These are phyloP conservation scores for Lophotis ruficrista DNA, from an alignment of 2,113 vertebrate species.

Conservation along the genomic window DNA sequence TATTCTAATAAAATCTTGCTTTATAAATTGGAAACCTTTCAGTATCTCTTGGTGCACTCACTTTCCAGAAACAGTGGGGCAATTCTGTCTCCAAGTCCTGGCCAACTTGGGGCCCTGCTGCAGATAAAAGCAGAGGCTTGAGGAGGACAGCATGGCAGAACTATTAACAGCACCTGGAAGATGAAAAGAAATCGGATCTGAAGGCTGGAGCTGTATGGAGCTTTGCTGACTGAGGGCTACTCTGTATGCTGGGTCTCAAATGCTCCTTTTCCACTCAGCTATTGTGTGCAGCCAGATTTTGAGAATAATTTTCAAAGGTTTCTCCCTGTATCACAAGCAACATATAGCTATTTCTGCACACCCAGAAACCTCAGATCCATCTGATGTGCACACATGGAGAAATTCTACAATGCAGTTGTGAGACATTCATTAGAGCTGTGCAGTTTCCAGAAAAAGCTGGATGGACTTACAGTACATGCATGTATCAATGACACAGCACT, in stretches of 20 bases:
- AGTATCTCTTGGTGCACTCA: not conserved
- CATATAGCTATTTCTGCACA: not conserved
- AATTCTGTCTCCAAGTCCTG: not conserved
- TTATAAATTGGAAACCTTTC: not conserved
- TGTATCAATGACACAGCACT: conserved; percentile 30
- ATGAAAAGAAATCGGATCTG: not conserved
- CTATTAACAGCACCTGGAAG: not conserved
- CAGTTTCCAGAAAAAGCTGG: not conserved
- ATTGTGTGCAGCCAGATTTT: not conserved
- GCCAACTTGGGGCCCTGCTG: not conserved
- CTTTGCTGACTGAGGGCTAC: not conserved
- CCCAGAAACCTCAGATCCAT: not conserved
- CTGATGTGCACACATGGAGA: not conserved
- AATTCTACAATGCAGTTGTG: fast-evolving
- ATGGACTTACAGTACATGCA: not conserved
- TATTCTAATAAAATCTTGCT: not conserved
- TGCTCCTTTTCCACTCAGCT: not conserved
- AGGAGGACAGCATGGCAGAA: not conserved
- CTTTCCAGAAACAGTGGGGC: not conserved
- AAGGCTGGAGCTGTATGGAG: not conserved
- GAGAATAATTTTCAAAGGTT: not conserved
- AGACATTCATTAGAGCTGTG: not conserved
- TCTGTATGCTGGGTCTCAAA: not conserved
- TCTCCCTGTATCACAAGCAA: not conserved
- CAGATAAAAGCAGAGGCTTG: not conserved